Base-by-base conservation (phyloP, 2,797 vertebrate genomes). In the Phylloscopus collybita region DNA sequence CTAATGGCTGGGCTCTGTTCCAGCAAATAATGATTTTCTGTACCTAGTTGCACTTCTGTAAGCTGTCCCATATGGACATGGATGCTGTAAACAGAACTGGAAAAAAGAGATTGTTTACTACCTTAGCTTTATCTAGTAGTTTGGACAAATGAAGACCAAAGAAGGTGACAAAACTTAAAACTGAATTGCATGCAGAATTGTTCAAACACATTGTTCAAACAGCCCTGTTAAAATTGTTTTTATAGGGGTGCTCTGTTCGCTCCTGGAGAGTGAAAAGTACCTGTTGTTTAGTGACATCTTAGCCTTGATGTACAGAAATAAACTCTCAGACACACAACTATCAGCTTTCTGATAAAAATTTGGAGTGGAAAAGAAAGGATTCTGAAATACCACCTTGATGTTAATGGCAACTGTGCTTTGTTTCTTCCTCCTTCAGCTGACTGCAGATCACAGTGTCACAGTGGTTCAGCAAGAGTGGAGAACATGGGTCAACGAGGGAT, bases 21-120 rank as follows among this genome's bases (percentile, higher is more conserved):
- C 93, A 96, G 73, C 13, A 92, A 71, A 71, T 53, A 90, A 78
- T 51, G 59, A 54, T 54, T 86, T 71, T 80, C 57, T 75, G 27
- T 64, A 49, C 36, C 18, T 76, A 53, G 25, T 64, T 16, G 29
- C 40, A 59, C 29, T 62, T 57, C 38, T 47, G 7, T 56, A 56
- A 69, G 22, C 17, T 76, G 36, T 73, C 44, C 26, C 32, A 40
- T 38, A 61, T 14, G 64, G 45, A 67, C 16, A 62, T 22, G 26
- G 17, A 65, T 21, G n/a, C 15, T 82, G 45, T 56, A 64, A 86
- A 82, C 9, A 60, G 30, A 87, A 69, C 20, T 56, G 65, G 72
- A 81, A 78, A 27, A 76, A 60, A 81, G 3, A 73, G 40, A 66
- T 3, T 49, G 22, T 44, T 95, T 85, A 40, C 17, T 50, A 66